Evolutionary conservation across 2,113 vertebrate genomes (phyloP).

Genomic region (Actenoides hombroni): DNA sequence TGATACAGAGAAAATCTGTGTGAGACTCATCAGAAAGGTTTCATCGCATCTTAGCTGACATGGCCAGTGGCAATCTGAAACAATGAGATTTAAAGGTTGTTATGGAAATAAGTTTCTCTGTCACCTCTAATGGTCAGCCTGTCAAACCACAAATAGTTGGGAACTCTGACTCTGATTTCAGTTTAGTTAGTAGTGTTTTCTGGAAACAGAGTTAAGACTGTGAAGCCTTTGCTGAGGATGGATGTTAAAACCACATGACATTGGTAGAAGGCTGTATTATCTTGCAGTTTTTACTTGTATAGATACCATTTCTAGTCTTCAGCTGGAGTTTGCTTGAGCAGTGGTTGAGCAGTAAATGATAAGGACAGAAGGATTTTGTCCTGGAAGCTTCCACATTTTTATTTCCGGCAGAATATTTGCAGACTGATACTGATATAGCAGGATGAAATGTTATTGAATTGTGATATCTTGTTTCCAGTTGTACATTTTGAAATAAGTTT

Average conservation of each 20-base stretch:
- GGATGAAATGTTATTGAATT: neutral
- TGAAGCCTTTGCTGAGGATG: neutral
- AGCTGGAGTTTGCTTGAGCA: neutral
- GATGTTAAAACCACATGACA: neutral
- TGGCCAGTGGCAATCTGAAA: neutral
- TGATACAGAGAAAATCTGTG: neutral
- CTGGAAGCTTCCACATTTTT: neutral
- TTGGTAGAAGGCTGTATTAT: neutral
- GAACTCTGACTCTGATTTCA: conserved; percentile 2
- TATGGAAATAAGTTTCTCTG: conserved; percentile 11
- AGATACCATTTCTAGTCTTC: neutral
- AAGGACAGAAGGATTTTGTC: neutral
- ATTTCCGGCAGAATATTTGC: neutral
- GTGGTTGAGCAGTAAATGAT: neutral
- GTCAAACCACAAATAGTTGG: neutral
- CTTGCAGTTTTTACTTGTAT: neutral
- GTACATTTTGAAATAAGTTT: neutral
- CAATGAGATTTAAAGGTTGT: conserved; percentile 4
- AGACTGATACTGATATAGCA: neutral
- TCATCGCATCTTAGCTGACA: neutral
- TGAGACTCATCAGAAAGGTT: neutral
- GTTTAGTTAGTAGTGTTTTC: neutral
- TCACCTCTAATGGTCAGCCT: neutral
- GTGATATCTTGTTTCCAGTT: neutral
- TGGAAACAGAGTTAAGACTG: neutral